Conservation (phyloP, 2,113 vertebrate genomes). For the Catharus minimus region DNA sequence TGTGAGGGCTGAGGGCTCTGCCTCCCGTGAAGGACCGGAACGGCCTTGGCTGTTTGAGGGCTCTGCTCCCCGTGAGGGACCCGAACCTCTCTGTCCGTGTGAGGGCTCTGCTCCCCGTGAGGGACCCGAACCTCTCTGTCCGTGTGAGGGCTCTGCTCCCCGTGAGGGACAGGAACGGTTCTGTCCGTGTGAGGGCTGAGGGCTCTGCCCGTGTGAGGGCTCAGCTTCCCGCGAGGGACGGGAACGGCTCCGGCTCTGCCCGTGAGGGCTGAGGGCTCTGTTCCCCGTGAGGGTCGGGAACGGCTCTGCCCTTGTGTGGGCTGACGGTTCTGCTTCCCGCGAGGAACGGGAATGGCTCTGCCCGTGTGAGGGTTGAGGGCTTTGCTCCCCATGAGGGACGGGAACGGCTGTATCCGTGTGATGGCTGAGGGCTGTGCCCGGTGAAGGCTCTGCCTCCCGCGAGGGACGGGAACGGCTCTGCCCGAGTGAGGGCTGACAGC, state of each 20-base stretch:
- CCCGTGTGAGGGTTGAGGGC: too few species aligned
- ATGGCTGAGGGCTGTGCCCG: too few species aligned
- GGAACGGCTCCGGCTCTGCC: fast-evolving
- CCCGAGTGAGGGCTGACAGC: too few species aligned
- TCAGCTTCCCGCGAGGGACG: background rate
- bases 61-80: background rate
- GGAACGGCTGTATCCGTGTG: fast-evolving
- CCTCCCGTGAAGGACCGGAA: background rate
- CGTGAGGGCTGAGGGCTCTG: background rate
- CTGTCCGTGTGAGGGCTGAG: background rate
- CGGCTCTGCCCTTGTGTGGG: background rate
- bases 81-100: background rate
- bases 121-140: background rate
- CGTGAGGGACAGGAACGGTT: fast-evolving
- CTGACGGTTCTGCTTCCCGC: fast-evolving
- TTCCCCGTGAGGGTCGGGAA: background rate
- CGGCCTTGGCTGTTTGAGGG: too few species aligned
- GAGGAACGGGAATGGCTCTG: fast-evolving
- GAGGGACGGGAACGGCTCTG: fast-evolving
- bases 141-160: too few species aligned
- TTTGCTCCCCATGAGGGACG: fast-evolving
- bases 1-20: background rate
- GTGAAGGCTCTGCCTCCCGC: too few species aligned
- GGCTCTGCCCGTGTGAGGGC: background rate
- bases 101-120: background rate